These are phyloP conservation scores for Tridacna gigas DNA, from an alignment of 2,888 invertebrate genomes.

Conservation along the genomic window DNA sequence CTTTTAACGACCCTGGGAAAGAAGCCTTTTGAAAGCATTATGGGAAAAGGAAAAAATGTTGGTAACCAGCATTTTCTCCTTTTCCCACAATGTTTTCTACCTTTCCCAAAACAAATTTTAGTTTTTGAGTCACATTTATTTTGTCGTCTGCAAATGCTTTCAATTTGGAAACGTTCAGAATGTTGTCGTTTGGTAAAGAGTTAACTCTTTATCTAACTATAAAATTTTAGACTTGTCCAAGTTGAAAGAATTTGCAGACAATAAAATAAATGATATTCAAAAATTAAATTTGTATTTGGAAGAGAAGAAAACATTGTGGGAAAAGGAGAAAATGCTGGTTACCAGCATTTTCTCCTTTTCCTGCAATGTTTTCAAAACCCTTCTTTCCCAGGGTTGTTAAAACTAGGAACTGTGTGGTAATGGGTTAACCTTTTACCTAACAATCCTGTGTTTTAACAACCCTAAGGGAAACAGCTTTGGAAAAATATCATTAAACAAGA, in stretches of 20 bases:
- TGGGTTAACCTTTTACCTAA: no score
- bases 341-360: neutral
- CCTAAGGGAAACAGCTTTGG: no score
- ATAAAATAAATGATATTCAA: neutral
- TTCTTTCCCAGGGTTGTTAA: no score
- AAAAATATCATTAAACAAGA: no score
- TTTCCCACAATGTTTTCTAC: neutral
- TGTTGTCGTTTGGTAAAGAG: neutral
- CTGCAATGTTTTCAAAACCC: neutral
- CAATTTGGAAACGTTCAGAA: no score
- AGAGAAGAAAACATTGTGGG: neutral
- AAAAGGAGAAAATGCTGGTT: conserved; percentile 1
- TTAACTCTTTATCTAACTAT: neutral
- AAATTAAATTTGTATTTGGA: no score
- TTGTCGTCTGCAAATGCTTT: no score
- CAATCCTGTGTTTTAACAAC: no score
- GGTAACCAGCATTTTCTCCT: neutral
- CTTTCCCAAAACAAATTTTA: no score
- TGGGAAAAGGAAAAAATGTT: neutral
- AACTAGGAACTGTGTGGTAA: no score
- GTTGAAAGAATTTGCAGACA: neutral
- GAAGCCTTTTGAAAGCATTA: neutral
- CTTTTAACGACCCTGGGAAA: neutral
- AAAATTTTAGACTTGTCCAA: neutral
- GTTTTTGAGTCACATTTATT: no score